Base-by-base conservation (phyloP, 2,113 vertebrate genomes). In the Oryzias celebensis region DNA sequence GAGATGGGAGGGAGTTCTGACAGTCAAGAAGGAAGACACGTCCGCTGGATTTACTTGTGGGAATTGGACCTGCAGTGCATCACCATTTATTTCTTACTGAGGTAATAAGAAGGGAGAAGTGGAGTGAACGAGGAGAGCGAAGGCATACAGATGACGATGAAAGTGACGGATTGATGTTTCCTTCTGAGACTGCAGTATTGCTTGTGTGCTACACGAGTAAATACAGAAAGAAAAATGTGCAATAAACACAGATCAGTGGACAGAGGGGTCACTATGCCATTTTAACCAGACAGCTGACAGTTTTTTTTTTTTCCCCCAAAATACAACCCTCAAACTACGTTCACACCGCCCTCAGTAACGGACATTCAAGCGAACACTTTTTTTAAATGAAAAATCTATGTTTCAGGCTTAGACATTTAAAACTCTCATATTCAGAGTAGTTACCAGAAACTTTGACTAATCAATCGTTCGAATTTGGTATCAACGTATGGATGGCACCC, bases 91-190 rank as follows among this genome's bases (percentile, higher is more conserved):
- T 82, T 77, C 68, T 89, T 84, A 85, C 71, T 88, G 79, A 73
- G 64, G 72, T 85, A 87, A 89, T 80, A 76, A 69, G 75, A 85
- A 86, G 83, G 83, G 83, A 89, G 85, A 81, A 76, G 83, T n/a
- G 22, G 77, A 86, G 77, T 70, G 78, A 65, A 81, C 49, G 14
- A 44, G 66, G 60, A 78, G 64, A 61, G 20, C 36, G 60, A 73
- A 71, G 73, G 66, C 62, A 71, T 69, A 65, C 53, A 10, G 36
- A 36, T 36, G 36, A 36, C 2, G 36, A 82, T 74, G 66, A 67
- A 78, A 81, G 58, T 81, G 83, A 85, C 83, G 81, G 85, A 85
- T 74, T 55, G 77, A 78, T 58, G 71, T 58, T 75, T 81, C 73
- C 68, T 75, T 44, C 62, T 36, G 70, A 75, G 77, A 67, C 31